Evolutionary conservation across 2,888 invertebrate species (phyloP).

Genomic region (Gisinianus flammeolus): DNA sequence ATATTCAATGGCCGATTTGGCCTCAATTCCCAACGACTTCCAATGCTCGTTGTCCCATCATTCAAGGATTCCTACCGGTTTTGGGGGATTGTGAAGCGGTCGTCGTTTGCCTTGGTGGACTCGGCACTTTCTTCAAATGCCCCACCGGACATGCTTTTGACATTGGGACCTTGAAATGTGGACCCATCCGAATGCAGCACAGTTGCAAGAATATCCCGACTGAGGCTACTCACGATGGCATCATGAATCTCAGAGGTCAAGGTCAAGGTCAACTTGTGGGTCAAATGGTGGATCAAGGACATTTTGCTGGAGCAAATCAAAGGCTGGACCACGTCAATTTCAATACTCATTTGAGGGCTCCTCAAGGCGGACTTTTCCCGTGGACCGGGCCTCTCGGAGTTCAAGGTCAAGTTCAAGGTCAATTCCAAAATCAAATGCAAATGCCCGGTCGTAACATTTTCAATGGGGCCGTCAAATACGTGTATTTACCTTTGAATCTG

Average conservation of each 20-base stretch:
- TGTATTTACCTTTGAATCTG: conserved; percentile 2
- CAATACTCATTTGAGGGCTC: too few relatives aligned
- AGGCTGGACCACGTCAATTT: too few relatives aligned
- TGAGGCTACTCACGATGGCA: too few relatives aligned
- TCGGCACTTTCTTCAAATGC: conserved; percentile 21
- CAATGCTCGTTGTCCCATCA: conserved; percentile 19
- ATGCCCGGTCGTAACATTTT: neutral
- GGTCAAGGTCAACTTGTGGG: neutral
- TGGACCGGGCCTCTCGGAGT: too few relatives aligned
- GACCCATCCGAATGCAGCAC: neutral
- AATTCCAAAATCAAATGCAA: too few relatives aligned
- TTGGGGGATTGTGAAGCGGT: conserved; percentile 31
- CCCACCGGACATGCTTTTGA: conserved; percentile 25
- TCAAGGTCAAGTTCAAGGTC: too few relatives aligned
- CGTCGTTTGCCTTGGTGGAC: conserved; percentile 23
- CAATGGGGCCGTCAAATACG: neutral
- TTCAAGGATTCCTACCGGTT: conserved; percentile 20
- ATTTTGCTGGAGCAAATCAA: neutral
- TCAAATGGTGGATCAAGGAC: neutral
- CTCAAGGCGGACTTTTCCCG: too few relatives aligned
- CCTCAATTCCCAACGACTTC: too few relatives aligned
- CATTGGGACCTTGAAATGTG: neutral
- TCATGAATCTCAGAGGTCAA: too few relatives aligned
- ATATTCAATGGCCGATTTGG: too few relatives aligned
- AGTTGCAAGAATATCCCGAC: neutral